Base-by-base conservation (phyloP, 2,113 vertebrate genomes). In the Xenotilapia caudafasciata region DNA sequence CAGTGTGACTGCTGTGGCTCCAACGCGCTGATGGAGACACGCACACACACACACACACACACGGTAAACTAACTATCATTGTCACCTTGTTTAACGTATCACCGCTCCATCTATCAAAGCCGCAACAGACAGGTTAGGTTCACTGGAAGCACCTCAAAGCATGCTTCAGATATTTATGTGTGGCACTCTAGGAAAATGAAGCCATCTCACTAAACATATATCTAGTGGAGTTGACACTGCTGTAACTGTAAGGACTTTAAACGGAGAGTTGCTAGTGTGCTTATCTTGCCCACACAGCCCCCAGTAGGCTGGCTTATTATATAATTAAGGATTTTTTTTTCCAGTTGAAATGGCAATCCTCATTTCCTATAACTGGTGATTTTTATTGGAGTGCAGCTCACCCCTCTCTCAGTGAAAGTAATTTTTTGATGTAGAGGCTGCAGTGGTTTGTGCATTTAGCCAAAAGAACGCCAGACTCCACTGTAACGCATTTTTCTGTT, bases 301-400 rank as follows among this genome's bases (percentile, higher is more conserved):
- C 92, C 92, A 94, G 90, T 90, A 90, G 86, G 83, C 84, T 90
- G 90, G 82, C 90, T 92, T 95, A 93, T 96, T 93, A 95, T 86
- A 92, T 94, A 95, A 95, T 96, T 93, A 94, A 92, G 86, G 84
- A 77, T 90, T 94, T 94, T 73, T 70, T 70, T 77, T 93, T 87
- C 92, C 89, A 93, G 88, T 95, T 93, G 90, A 93, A 95, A 95
- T 93, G 89, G 94, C 93, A 95, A 95, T 96, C 89, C 92, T 95
- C 91, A 93, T 95, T 93, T 92, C 83, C 80, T 93, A 79, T 91
- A 93, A 95, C 93, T 93, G 94, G 87, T 92, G 92, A 92, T 93
- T 94, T 95, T 90, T 92, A 93, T 92, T 93, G 90, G 86, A 84
- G 92, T 88, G 85, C 21, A 55, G 70, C 68, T 83, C 79, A 68